Percentiles rank a stretch among this genome's conserved stretches.
Evolutionary conservation across 2,888 invertebrate genomes (phyloP).

Genomic region (Drosophila merina): DNA sequence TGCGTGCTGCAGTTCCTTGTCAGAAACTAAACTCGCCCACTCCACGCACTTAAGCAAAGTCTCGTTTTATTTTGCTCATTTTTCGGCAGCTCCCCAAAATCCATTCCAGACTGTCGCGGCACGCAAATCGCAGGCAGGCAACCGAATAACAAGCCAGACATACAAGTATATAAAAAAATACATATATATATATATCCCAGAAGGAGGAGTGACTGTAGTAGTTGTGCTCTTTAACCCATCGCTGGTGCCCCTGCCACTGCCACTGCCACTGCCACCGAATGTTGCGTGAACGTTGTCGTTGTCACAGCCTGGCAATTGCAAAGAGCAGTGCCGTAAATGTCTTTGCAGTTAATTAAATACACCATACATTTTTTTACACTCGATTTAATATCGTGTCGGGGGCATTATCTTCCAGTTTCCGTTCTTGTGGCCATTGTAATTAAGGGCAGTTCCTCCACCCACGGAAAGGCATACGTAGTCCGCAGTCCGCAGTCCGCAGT

Average conservation of each 20-base stretch:
- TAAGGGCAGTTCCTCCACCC: constrained; percentile 36
- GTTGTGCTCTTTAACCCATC: constrained; percentile 7
- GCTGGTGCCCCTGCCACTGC: background rate
- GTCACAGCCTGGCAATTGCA: constrained; percentile 66
- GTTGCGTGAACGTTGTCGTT: constrained; percentile 56
- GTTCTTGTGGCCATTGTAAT: constrained; percentile 52
- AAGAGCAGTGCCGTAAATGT: constrained; percentile 70
- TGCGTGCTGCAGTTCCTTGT: constrained; percentile 55
- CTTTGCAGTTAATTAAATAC: constrained; percentile 77
- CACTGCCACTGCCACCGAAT: constrained; percentile 12
- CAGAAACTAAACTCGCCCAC: constrained; percentile 22
- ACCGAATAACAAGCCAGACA: constrained; percentile 66
- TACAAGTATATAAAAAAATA: constrained; percentile 1
- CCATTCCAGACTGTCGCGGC: constrained; percentile 52
- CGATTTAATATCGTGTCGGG: constrained; percentile 34
- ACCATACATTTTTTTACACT: constrained; percentile 39
- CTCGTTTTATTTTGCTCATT: constrained; percentile 38
- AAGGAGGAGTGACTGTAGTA: background rate
- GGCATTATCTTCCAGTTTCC: constrained; percentile 23
- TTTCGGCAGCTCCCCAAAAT: constrained; percentile 50
- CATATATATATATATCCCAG: background rate
- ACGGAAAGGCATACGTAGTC: too few relatives aligned
- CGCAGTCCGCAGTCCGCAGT: background rate
- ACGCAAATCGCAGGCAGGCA: constrained; percentile 81
- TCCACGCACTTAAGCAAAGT: constrained; percentile 57